These are phyloP conservation scores for Falcaria lacertinaria DNA, from an alignment of 2,888 invertebrate species.

Conservation along the genomic window DNA sequence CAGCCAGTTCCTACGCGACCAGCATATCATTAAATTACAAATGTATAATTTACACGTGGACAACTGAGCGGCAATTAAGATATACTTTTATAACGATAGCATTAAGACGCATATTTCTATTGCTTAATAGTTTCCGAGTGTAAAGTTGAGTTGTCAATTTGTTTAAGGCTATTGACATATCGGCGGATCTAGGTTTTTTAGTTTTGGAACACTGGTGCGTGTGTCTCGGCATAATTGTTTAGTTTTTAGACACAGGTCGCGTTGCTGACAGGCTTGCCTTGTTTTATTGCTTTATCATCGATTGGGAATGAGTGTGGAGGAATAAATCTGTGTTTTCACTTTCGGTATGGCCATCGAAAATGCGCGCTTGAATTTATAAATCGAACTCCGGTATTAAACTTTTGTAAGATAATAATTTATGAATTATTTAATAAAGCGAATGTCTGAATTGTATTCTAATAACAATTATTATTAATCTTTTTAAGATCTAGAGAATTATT, in stretches of 20 bases:
- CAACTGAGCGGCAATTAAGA: constrained; percentile 3
- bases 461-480: too few relatives aligned
- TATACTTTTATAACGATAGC: background rate
- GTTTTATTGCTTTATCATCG: constrained; percentile 3
- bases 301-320: background rate
- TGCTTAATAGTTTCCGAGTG: too few relatives aligned
- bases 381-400: background rate
- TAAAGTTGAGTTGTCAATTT: background rate
- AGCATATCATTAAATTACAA: constrained; percentile 56
- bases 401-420: too few relatives aligned
- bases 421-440: too few relatives aligned
- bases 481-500: too few relatives aligned
- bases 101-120: background rate
- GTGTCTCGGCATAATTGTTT: background rate
- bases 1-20: constrained; percentile 56
- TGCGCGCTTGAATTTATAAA: background rate
- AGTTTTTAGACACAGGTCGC: background rate
- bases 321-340: background rate
- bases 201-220: background rate
- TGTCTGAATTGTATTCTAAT: too few relatives aligned
- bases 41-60: constrained; percentile 15
- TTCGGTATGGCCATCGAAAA: background rate
- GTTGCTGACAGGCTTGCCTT: background rate
- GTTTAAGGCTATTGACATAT: constrained; percentile 5
- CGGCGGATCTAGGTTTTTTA: constrained; percentile 5